These are phyloP conservation scores for Leptinotarsa peninsularis DNA, from an alignment of 2,888 invertebrate species.

Conservation along the genomic window DNA sequence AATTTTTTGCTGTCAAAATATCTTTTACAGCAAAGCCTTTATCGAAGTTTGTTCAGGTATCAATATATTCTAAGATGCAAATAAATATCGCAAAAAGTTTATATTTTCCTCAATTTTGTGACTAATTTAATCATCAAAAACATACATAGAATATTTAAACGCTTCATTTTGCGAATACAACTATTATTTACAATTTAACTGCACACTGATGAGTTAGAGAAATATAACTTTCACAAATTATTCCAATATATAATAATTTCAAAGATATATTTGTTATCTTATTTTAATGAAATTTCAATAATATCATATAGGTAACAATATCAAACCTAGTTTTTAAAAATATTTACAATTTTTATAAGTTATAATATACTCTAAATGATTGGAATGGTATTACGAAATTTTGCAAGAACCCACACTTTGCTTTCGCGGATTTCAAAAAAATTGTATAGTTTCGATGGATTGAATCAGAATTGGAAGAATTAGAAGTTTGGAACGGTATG, in stretches of 20 bases:
- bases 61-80: too few species aligned
- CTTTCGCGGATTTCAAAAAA: not conserved
- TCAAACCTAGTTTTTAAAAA: not conserved
- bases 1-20: too few species aligned
- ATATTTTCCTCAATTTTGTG: too few species aligned
- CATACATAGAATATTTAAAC: not conserved
- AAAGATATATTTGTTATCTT: not conserved
- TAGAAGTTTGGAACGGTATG: too few species aligned
- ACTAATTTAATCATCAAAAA: not conserved
- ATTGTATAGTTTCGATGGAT: too few species aligned
- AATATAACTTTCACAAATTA: not conserved
- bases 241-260: not conserved
- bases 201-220: not conserved
- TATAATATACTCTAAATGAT: not conserved
- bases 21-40: too few species aligned
- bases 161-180: not conserved
- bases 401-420: not conserved
- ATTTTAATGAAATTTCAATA: not conserved
- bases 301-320: not conserved
- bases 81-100: too few species aligned
- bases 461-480: too few species aligned
- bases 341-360: not conserved
- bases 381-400: not conserved
- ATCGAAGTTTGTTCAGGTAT: too few species aligned
- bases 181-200: conserved; percentile 4